Base-by-base conservation (phyloP, 35 echinoderm and acorn worm genomes). In the Chiridota heheva region DNA sequence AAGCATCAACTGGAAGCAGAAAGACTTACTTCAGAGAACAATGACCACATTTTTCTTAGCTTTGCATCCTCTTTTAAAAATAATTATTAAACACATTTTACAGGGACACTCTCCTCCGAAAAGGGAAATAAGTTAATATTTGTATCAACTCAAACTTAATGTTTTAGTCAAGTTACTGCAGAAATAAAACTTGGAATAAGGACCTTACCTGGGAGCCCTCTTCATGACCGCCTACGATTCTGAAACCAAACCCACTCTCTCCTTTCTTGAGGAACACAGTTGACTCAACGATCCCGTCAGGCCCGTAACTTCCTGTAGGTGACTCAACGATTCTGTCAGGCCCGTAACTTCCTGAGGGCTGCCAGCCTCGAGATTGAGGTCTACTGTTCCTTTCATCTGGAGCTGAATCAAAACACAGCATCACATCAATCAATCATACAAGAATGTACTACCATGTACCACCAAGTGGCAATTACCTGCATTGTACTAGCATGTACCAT, bases 221-320 rank as follows among this genome's bases (percentile, higher is more conserved):
- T 62, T 97, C 93, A 8, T 76, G 78, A 15, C 93, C 93, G 15
- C 93, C 93, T 5, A 97, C 78, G 60, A 97, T 97, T 30, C 93
- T 82, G 79, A 97, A 97, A 17, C 93, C 93, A 68, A 97, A 97
- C 20, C 93, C 93, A 72, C 49, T 58, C 32, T 91, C 84, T 32
- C 68, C 73, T 73, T 85, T 86, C 89, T 97, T 91, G 27, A 97
- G 84, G 88, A 97, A 97, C 37, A 97, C 77, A 0, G 93, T 97
- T 5, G 93, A 87, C 46, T 97, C 93, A 26, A 97, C 88, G 66
- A 66, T 84, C 29, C 79, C 76, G n/a, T 69, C 87, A 15, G 84
- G 87, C 31, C 44, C 63, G 4, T 79, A 72, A 34, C 67, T 40
- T 30, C 73, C 63, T 4, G 80, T 40, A 48, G 90, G 44, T 51